phyloP scores from a whole-genome alignment of 2,797 vertebrate genomes.

The Sebastes steindachneri region DNA sequence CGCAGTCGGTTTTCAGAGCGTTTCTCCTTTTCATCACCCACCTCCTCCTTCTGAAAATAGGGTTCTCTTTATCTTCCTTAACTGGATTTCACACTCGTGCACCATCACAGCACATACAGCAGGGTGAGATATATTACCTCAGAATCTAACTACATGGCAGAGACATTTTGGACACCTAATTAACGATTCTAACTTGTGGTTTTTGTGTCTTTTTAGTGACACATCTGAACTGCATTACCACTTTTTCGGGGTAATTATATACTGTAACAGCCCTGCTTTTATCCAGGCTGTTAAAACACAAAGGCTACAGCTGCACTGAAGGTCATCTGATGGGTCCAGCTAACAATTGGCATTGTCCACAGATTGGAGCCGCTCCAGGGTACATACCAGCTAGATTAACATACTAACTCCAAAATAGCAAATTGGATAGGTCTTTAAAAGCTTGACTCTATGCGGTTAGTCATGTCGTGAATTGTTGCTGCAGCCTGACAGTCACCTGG shows the following conservation, averaged over 20 bases:
- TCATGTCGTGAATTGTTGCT: conserved; percentile 59
- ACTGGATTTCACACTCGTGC: conserved; percentile 17
- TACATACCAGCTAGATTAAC: conserved; percentile 74
- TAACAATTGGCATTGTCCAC: conserved; percentile 78
- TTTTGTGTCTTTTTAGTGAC: background rate
- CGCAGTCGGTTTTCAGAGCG: background rate
- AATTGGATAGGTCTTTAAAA: conserved; percentile 62
- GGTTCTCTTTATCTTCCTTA: background rate
- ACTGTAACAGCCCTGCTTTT: conserved; percentile 5
- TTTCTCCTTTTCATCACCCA: conserved; percentile 2
- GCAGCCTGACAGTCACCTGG: conserved; percentile 62
- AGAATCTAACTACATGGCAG: background rate
- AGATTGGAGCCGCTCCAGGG: conserved; percentile 63
- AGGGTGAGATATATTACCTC: background rate
- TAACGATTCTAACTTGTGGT: background rate
- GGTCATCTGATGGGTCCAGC: conserved; percentile 65
- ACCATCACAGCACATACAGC: background rate
- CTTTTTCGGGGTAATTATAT: background rate
- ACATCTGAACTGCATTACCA: background rate
- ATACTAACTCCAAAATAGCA: conserved; percentile 80
- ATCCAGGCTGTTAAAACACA: conserved; percentile 17
- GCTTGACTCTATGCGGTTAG: conserved; percentile 24
- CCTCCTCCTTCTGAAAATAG: conserved; percentile 1
- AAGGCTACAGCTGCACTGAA: conserved; percentile 74
- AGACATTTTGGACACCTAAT: background rate